These are phyloP conservation scores for Drosophila littoralis DNA, from an alignment of 1,140 invertebrate genomes.

Conservation along the genomic window DNA sequence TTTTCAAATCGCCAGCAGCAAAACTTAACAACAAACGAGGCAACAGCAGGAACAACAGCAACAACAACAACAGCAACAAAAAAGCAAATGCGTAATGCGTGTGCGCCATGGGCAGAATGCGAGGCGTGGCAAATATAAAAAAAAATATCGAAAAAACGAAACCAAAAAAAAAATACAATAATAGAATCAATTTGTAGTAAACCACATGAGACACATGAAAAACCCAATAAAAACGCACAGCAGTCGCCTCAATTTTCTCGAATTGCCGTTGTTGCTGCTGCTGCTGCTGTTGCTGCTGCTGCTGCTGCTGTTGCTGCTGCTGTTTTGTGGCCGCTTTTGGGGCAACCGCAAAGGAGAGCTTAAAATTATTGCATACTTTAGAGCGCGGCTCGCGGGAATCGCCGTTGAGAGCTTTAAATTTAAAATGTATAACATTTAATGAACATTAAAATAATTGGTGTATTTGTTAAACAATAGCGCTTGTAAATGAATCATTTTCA, in stretches of 20 bases:
- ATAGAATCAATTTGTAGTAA: conserved; percentile 83
- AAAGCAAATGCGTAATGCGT: conserved; percentile 12
- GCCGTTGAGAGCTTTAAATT: background rate
- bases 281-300: background rate
- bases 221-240: conserved; percentile 71
- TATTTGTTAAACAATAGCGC: background rate
- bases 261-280: background rate
- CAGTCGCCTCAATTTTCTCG: conserved; percentile 42
- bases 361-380: conserved; percentile 77
- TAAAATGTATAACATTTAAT: conserved; percentile 5
- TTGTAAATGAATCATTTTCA: background rate
- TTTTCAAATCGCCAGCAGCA: conserved; percentile 76
- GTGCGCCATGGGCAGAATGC: background rate
- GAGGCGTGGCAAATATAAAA: conserved; percentile 8
- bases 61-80: conserved; percentile 8
- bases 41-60: background rate
- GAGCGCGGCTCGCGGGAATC: conserved; percentile 26
- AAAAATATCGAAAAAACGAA: background rate
- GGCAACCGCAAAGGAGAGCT: conserved; percentile 66
- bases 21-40: conserved; percentile 58
- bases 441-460: background rate
- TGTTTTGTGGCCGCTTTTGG: conserved; percentile 37
- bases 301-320: background rate
- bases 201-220: conserved; percentile 79
- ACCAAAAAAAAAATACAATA: conserved; percentile 55